These are phyloP conservation scores for Byasa hedistus DNA, from an alignment of 2,888 invertebrate species.

Conservation along the genomic window DNA sequence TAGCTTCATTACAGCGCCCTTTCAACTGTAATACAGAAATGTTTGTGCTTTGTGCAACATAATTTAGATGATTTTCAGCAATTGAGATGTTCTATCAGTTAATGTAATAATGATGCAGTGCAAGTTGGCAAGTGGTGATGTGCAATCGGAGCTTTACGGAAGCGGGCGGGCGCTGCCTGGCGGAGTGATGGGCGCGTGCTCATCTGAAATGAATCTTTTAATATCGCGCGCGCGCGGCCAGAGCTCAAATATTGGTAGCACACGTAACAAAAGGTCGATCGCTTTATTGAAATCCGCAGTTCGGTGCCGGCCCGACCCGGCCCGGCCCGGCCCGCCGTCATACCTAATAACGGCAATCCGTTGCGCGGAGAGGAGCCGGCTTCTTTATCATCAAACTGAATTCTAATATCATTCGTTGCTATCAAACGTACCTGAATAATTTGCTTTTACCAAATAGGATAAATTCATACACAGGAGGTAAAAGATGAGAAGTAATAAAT, in stretches of 20 bases:
- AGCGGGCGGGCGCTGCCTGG: background rate
- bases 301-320: conserved; percentile 43
- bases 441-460: no score
- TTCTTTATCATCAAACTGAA: conserved; percentile 20
- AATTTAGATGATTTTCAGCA: no score
- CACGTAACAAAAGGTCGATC: conserved; percentile 70
- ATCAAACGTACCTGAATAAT: no score
- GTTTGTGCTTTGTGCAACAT: no score
- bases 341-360: conserved; percentile 67
- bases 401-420: conserved; percentile 8
- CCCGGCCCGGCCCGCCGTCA: conserved; percentile 44
- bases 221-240: conserved; percentile 55
- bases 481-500: no score
- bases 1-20: no score
- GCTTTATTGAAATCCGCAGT: conserved; percentile 73
- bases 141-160: no score
- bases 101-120: no score
- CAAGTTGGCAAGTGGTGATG: background rate
- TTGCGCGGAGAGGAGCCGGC: conserved; percentile 35
- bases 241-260: conserved; percentile 72
- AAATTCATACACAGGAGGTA: no score
- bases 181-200: conserved; percentile 31
- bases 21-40: no score
- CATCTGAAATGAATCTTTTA: conserved; percentile 72
- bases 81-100: no score